These are phyloP conservation scores for Drosophila varians DNA, from an alignment of 1,140 invertebrate genomes.

Conservation along the genomic window DNA sequence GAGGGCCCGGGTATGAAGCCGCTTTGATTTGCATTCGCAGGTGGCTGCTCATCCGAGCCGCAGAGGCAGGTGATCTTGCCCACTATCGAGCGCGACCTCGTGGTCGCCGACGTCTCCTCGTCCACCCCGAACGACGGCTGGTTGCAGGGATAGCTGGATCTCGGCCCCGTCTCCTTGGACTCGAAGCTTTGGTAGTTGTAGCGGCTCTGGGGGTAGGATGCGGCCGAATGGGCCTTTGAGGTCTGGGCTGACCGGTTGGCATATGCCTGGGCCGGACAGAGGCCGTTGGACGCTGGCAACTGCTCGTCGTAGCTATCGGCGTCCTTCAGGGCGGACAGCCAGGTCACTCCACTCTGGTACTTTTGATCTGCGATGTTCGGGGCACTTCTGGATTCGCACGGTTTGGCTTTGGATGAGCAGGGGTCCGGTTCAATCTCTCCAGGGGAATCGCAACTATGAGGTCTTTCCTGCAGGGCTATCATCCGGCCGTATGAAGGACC, in stretches of 20 bases:
- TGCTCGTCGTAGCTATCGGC: not conserved
- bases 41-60: not conserved
- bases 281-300: not conserved
- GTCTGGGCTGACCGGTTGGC: not conserved
- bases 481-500: not conserved
- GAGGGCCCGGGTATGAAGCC: not conserved
- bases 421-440: not conserved
- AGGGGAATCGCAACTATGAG: not conserved
- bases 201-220: not conserved
- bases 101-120: slow-evolving; percentile 41
- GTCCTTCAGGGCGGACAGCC: slow-evolving; percentile 1
- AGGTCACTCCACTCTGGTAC: not conserved
- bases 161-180: not conserved
- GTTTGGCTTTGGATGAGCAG: not conserved
- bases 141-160: not conserved
- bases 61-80: slow-evolving; percentile 58
- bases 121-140: slow-evolving; percentile 31
- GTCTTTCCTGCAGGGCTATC: too few relatives aligned
- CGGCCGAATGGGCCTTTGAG: not conserved
- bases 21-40: too few relatives aligned
- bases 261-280: not conserved
- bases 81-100: slow-evolving; percentile 51
- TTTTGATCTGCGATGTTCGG: too few relatives aligned
- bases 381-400: not conserved
- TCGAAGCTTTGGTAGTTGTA: not conserved